phyloP scores from a whole-genome alignment of 2,113 vertebrate species.

The Microcebus ravelobensis region DNA sequence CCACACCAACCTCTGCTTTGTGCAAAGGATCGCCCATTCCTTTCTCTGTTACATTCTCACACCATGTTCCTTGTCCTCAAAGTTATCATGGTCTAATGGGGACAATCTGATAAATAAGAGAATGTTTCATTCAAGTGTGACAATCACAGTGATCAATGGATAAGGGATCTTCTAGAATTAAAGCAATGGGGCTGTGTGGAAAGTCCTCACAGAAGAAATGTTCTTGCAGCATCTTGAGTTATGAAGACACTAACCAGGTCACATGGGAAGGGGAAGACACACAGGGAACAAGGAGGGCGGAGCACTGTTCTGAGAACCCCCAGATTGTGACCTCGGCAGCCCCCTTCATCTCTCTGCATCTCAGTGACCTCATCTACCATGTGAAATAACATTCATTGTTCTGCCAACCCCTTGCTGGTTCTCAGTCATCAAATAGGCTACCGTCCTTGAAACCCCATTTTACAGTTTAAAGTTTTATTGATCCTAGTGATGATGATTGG shows the following conservation, averaged over 20 bases:
- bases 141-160: background rate
- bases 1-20: no score
- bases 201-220: background rate
- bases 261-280: background rate
- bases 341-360: background rate
- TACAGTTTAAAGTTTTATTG: background rate
- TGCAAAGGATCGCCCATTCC: no score
- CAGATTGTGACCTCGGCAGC: background rate
- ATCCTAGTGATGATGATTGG: background rate
- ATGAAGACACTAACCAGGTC: no score
- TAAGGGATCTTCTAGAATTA: background rate
- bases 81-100: background rate
- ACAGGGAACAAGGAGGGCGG: no score
- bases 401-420: background rate
- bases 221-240: background rate
- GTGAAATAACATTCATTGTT: background rate
- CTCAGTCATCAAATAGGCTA: background rate
- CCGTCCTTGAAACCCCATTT: background rate
- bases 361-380: background rate
- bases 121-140: background rate
- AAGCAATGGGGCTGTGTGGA: background rate
- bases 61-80: background rate
- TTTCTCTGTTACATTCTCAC: background rate
- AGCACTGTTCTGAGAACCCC: fast-evolving
- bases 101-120: background rate